Conservation (phyloP, 2,113 vertebrate genomes). For the Pionites leucogaster region DNA sequence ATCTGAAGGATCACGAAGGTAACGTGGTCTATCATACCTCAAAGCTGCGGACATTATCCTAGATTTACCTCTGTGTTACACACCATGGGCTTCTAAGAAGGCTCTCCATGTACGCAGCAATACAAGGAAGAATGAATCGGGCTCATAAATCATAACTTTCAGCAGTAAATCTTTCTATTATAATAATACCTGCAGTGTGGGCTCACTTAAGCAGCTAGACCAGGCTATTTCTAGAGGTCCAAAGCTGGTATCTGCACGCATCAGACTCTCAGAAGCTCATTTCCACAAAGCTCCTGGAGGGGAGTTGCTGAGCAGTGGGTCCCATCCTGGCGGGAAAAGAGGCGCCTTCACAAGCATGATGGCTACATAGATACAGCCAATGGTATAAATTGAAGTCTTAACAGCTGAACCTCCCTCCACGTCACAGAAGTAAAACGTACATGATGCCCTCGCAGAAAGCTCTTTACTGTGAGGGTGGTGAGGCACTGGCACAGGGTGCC, state of each 20-base stretch:
- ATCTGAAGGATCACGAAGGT: background rate
- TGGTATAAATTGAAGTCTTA: background rate
- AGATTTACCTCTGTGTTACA: background rate
- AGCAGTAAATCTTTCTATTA: background rate
- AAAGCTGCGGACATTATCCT: background rate
- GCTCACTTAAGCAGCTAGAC: background rate
- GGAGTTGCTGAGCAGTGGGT: background rate
- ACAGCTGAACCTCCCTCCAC: background rate
- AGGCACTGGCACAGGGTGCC: background rate
- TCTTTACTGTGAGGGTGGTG: background rate
- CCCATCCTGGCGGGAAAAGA: background rate
- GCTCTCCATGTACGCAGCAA: background rate
- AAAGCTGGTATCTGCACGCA: background rate
- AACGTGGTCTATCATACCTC: background rate
- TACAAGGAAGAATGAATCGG: background rate
- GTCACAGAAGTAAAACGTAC: too few relatives aligned
- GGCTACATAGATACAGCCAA: too few relatives aligned
- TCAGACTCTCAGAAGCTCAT: background rate
- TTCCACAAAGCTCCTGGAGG: background rate
- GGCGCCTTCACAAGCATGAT: background rate
- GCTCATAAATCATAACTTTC: background rate
- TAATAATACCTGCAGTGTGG: background rate
- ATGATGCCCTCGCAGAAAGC: rapidly evolving
- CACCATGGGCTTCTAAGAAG: background rate
- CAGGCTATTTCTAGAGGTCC: background rate